phyloP scores from a whole-genome alignment of 2,113 vertebrate genomes.

The Limanda limanda region DNA sequence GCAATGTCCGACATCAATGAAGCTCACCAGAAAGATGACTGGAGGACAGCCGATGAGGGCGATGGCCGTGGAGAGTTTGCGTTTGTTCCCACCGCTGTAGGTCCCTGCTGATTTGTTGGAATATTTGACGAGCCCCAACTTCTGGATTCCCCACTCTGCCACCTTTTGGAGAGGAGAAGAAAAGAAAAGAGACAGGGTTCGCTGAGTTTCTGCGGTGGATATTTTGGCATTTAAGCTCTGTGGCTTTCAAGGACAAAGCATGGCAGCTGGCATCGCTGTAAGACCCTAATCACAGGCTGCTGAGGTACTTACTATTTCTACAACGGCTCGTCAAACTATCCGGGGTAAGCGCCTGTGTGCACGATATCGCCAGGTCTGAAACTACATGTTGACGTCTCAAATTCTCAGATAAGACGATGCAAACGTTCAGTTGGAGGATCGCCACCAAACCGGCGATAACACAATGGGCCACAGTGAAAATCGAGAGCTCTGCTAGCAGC shows the following conservation, averaged over 20 bases:
- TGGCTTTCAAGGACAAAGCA: conserved; percentile 48
- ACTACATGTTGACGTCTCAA: not conserved
- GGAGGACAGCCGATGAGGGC: conserved; percentile 95
- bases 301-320: conserved; percentile 35
- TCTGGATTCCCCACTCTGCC: conserved; percentile 95
- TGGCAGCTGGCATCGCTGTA: conserved; percentile 55
- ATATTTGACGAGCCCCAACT: conserved; percentile 92
- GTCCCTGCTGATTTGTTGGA: conserved; percentile 91
- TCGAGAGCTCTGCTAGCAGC: conserved; percentile 28
- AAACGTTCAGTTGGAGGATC: too few species aligned
- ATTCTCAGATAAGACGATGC: too few species aligned
- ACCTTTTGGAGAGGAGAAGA: conserved; percentile 80
- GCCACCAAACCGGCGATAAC: not conserved
- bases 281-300: conserved; percentile 53
- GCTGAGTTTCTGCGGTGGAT: conserved; percentile 30
- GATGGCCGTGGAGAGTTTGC: conserved; percentile 97
- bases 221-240: conserved; percentile 40
- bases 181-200: conserved; percentile 6
- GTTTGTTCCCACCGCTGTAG: conserved; percentile 96
- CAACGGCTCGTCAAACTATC: conserved; percentile 20
- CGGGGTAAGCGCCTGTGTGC: not conserved
- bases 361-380: not conserved
- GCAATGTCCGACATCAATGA: not conserved
- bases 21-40: conserved; percentile 93
- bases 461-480: conserved; percentile 30